Evolutionary conservation across 2,797 vertebrate species (phyloP), one percentile per base, ranked within the genome.

Genomic region (Sebastes kiyomatsui): DNA sequence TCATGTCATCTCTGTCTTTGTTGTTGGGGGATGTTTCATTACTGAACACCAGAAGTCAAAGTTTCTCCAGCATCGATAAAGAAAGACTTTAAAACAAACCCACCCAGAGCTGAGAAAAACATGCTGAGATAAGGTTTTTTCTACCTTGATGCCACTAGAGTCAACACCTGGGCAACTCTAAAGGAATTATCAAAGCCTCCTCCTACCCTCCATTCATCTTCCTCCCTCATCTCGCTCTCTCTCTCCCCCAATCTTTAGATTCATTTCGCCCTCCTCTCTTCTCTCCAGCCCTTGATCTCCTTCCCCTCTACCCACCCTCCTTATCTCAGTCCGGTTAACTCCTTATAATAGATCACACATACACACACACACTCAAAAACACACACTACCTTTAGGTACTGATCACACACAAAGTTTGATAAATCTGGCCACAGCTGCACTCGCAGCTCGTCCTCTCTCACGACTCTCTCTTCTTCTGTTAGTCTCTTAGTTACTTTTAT

Each of bases 121-220:
- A 54, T 13, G 70, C 72, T 75, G 58, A 77, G 67, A 83, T 77
- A 55, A 80, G 52, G 30, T 23, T 28, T 55, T 54, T 61, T 14
- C 28, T 14, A 20, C 61, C 77, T 83, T 73, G 71, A 87, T 72
- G 80, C 65, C 65, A 61, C 65, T 42, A 11, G 6, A 59, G 67
- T 67, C 56, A 66, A 81, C 87, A 83, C 80, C 72, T 77, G 73
- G 65, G 75, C 7, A 38, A 52, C 76, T 75, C 46, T 60, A 27
- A 72, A 52, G 75, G 25, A 78, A 65, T 86, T 38, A 86, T 89
- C 72, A 79, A 83, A 85, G 72, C 67, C 25, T 70, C 73, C 77
- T 84, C 72, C 56, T 58, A 58, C 68, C 20, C 35, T 49, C 32
- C 10, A 55, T 67, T 76, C n/a, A 72, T 72, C 58, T 58, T 66